Conservation (phyloP, 2,888 invertebrate species). For the Cetonia aurata region DNA sequence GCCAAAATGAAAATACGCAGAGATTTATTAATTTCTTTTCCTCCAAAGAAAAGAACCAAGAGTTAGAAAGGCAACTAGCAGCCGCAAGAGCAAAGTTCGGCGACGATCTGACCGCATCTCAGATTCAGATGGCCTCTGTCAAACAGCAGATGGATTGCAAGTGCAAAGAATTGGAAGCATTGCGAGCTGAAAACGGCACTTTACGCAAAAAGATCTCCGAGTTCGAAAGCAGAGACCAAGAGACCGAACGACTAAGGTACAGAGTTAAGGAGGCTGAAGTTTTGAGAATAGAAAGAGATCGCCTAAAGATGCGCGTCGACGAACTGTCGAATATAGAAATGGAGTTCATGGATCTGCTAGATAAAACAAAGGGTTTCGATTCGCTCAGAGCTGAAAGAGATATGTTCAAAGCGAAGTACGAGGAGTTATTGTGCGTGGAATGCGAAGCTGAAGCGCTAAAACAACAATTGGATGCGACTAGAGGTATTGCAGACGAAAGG, state of each 20-base stretch:
- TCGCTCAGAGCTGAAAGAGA: conserved; percentile 62
- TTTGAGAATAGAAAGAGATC: conserved; percentile 61
- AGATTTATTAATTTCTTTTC: background rate
- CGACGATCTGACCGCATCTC: conserved; percentile 20
- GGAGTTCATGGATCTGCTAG: conserved; percentile 59
- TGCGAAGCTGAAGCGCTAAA: conserved; percentile 58
- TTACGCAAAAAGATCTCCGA: conserved; percentile 49
- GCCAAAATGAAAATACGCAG: background rate
- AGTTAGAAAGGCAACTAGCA: conserved; percentile 56
- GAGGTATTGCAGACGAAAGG: conserved; percentile 67
- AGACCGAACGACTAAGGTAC: conserved; percentile 56
- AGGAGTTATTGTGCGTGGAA: conserved; percentile 58
- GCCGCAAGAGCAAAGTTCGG: conserved; percentile 37
- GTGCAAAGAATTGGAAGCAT: conserved; percentile 42
- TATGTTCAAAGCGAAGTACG: conserved; percentile 61
- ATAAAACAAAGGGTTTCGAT: conserved; percentile 55
- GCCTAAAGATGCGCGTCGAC: conserved; percentile 55
- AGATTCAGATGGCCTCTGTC: conserved; percentile 28
- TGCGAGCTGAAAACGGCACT: conserved; percentile 51
- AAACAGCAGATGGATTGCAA: conserved; percentile 43
- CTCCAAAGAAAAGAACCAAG: conserved; percentile 32
- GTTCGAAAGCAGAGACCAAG: conserved; percentile 50
- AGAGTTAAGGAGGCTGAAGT: conserved; percentile 60
- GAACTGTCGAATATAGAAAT: conserved; percentile 58
- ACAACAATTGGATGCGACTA: conserved; percentile 59